These are phyloP conservation scores for Alethe castanea DNA, from an alignment of 2,113 vertebrate species.

Conservation along the genomic window DNA sequence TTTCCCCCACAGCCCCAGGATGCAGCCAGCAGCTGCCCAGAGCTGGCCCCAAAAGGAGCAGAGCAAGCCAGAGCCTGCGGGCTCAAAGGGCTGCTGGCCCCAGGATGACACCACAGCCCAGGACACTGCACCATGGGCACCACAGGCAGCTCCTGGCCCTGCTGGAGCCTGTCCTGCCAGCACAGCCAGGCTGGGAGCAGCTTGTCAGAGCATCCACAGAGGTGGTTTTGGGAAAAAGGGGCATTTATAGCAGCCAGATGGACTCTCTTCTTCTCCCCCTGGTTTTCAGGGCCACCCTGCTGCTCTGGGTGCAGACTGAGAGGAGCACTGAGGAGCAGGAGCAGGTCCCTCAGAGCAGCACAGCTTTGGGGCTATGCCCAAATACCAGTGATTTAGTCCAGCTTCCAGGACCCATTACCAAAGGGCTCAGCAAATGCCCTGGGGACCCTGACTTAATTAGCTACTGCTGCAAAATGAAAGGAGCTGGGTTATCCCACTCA, in stretches of 20 bases:
- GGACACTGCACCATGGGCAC: rapidly evolving
- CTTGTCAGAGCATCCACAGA: background rate
- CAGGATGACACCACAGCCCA: rapidly evolving
- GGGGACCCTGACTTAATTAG: background rate
- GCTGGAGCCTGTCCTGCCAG: background rate
- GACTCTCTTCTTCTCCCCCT: background rate
- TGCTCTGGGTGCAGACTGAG: background rate
- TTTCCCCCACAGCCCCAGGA: background rate
- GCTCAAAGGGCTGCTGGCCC: background rate
- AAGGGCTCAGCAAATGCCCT: background rate
- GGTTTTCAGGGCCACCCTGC: background rate
- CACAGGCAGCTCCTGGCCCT: background rate
- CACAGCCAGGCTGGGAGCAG: background rate
- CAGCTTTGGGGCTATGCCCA: background rate
- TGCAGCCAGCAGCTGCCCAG: background rate
- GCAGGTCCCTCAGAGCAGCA: background rate
- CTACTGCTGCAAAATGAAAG: background rate
- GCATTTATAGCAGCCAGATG: background rate
- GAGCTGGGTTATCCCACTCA: background rate
- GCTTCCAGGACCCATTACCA: background rate
- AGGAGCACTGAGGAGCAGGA: rapidly evolving
- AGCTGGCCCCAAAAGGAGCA: background rate
- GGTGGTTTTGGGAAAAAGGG: background rate
- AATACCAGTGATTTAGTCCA: background rate
- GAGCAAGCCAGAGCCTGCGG: background rate